Percentiles rank a stretch among this genome's conserved stretches.
These are phyloP conservation scores for Pyrgilauda ruficollis DNA, from an alignment of 2,113 vertebrate genomes.

Conservation along the genomic window DNA sequence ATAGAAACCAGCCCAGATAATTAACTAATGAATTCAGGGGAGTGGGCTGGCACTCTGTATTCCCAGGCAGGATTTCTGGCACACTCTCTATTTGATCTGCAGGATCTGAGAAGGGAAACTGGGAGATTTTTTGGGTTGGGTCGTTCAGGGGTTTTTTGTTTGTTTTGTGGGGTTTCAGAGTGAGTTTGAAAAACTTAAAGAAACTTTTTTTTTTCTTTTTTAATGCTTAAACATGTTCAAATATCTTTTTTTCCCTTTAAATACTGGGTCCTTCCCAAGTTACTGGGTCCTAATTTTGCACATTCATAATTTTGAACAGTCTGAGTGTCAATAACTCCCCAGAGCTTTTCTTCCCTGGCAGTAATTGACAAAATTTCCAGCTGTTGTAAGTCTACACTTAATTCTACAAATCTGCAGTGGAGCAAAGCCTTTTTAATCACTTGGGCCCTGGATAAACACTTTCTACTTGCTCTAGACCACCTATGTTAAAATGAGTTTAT, in stretches of 20 bases:
- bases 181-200: neutral
- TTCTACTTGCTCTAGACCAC: neutral
- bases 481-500: neutral
- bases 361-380: neutral
- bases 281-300: neutral
- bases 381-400: neutral
- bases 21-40: too few relatives aligned
- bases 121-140: neutral
- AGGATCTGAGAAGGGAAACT: neutral
- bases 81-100: neutral
- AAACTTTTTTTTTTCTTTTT: neutral
- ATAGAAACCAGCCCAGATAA: neutral
- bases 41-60: fast-evolving
- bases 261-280: neutral
- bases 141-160: neutral
- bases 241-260: neutral
- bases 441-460: neutral
- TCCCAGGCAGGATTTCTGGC: neutral
- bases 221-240: neutral
- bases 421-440: neutral
- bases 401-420: neutral
- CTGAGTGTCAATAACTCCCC: neutral
- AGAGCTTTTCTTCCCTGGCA: neutral
- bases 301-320: neutral
- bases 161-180: neutral